Evolutionary conservation across 2,113 vertebrate species (phyloP).

Genomic region (Oncorhynchus tshawytscha): DNA sequence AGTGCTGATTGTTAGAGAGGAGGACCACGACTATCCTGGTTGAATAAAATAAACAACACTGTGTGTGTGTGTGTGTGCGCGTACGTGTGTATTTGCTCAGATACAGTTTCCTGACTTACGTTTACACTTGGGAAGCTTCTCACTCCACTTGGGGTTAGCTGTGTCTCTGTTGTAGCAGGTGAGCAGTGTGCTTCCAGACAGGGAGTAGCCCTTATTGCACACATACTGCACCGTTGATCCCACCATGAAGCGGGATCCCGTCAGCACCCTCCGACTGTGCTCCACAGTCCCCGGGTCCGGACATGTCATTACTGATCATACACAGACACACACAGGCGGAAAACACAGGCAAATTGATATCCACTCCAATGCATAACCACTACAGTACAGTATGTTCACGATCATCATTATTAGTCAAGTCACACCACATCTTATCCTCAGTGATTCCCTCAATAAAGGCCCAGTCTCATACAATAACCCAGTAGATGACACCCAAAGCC

Average conservation of each 20-base stretch:
- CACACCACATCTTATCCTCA: background rate
- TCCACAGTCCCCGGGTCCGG: conserved; percentile 88
- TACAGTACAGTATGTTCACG: background rate
- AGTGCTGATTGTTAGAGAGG: background rate
- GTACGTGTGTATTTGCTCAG: background rate
- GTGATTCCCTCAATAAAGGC: background rate
- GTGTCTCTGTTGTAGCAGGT: conserved; percentile 88
- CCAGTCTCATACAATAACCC: background rate
- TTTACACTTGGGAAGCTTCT: conserved; percentile 90
- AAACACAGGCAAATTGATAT: conserved; percentile 3
- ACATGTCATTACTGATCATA: conserved; percentile 81
- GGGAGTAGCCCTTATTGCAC: conserved; percentile 90
- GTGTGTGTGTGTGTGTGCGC: background rate
- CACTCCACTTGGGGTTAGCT: conserved; percentile 91
- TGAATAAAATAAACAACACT: background rate
- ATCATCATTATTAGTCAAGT: background rate
- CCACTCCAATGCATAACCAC: background rate
- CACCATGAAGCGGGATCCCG: conserved; percentile 81
- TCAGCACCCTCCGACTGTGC: conserved; percentile 86
- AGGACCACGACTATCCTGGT: background rate
- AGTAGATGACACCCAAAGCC: background rate
- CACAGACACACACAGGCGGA: conserved; percentile 6
- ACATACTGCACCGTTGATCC: conserved; percentile 87
- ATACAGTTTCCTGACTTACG: conserved; percentile 74
- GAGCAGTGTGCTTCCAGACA: conserved; percentile 81